These are phyloP conservation scores for Colinus virginianus DNA, from an alignment of 2,113 vertebrate genomes.

Conservation along the genomic window DNA sequence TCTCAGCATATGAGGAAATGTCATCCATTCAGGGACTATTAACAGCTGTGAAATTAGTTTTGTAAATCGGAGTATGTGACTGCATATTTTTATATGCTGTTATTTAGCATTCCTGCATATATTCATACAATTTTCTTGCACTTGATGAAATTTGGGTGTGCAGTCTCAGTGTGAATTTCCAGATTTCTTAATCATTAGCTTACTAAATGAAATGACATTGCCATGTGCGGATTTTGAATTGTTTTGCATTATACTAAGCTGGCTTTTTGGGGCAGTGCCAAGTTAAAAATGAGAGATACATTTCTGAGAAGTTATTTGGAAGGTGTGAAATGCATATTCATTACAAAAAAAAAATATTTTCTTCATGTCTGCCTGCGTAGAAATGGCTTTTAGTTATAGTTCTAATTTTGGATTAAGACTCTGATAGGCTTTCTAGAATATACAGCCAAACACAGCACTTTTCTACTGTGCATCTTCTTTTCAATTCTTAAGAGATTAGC, in stretches of 20 bases:
- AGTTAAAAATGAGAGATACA: background rate
- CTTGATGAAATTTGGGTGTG: background rate
- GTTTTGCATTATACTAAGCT: background rate
- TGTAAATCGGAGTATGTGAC: background rate
- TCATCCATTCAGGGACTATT: slow-evolving; percentile 24
- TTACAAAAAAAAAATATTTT: background rate
- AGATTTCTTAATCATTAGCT: slow-evolving; percentile 13
- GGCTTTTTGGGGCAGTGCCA: background rate
- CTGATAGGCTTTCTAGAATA: background rate
- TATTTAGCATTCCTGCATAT: slow-evolving; percentile 1
- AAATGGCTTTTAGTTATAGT: background rate
- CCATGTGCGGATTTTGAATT: background rate
- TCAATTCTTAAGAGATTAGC: background rate
- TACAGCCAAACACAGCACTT: background rate
- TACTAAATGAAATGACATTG: background rate
- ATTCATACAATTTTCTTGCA: background rate
- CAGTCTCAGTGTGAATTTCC: background rate
- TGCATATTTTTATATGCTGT: background rate
- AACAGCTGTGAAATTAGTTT: slow-evolving; percentile 61
- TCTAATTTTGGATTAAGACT: background rate
- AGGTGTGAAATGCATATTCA: background rate
- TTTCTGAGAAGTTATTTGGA: background rate
- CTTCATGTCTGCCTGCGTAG: background rate
- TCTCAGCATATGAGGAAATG: slow-evolving; percentile 16
- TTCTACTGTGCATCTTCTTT: background rate